phyloP scores from a whole-genome alignment of 2,113 vertebrate genomes.

The Corvus cornix region DNA sequence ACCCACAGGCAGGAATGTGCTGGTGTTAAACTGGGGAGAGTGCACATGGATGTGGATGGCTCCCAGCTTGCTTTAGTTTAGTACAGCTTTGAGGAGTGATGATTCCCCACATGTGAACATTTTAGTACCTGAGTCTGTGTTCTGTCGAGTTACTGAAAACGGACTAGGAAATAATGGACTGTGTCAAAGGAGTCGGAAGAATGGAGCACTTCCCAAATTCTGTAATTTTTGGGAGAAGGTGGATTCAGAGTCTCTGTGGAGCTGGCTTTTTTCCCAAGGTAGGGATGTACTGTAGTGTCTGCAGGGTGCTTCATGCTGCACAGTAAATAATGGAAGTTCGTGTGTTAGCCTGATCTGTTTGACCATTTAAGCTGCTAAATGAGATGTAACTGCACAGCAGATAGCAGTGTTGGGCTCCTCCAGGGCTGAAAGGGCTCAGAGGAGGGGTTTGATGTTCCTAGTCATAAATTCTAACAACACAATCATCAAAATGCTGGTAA shows the following conservation, averaged over 20 bases:
- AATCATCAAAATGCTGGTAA: neutral
- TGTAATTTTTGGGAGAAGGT: neutral
- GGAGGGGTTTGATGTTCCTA: neutral
- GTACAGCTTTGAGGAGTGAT: neutral
- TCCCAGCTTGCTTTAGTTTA: neutral
- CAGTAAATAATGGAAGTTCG: neutral
- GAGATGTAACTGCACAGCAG: neutral
- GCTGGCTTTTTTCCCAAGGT: neutral
- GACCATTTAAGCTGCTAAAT: neutral
- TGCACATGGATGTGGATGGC: rapidly evolving
- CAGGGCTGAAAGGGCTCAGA: neutral
- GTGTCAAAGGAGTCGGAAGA: neutral
- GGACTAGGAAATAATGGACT: neutral
- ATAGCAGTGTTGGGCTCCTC: neutral
- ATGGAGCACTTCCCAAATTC: neutral
- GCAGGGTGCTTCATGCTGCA: neutral
- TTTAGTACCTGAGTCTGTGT: neutral
- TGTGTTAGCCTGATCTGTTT: neutral
- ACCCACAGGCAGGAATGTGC: neutral
- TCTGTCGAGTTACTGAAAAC: neutral
- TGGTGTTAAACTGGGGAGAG: neutral
- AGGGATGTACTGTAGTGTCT: neutral
- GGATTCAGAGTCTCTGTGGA: neutral
- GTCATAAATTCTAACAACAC: neutral
- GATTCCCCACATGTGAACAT: rapidly evolving